Evolutionary conservation across 2,113 vertebrate species (phyloP), one percentile per base, ranked within the genome.

Genomic region (Chlamydotis undulata): DNA sequence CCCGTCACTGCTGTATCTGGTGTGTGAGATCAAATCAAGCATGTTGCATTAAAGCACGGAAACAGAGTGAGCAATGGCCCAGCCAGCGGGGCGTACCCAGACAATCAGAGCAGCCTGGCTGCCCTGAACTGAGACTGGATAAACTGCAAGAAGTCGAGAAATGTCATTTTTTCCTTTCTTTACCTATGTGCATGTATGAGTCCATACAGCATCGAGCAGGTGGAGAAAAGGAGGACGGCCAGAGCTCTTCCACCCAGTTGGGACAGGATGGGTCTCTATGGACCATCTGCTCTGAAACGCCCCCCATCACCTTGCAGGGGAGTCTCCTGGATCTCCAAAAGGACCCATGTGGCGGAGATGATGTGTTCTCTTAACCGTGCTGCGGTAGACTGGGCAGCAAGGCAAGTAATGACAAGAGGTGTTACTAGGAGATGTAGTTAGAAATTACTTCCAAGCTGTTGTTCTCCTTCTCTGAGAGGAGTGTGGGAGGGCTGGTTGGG

Each of bases 181-280:
- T 49, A 10, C 39, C 37, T 1, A 19, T 47, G 24, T 14, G 14
- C 0, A 0, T 10, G 33, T 31, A 15, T 8, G 61, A 76, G 67
- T 21, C 22, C 2, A 0, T 1, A 4, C 6, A 33, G 70, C 26
- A 25, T 15, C 0, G 1, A 39, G 39, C 9, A 7, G 24, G 19
- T 1, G 11, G 29, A 16, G 24, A 35, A 41, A 52, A 14, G 31
- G 33, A 71, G 21, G 19, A 31, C 60, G 52, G 22, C 4, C 41
- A 43, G 70, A 61, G 69, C 14, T 75, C 18, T 47, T 71, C 53
- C n/a, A 35, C 12, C 17, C 11, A 4, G 3, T 15, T 0, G 3
- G 25, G 39, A 28, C 67, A 74, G 53, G 53, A 61, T 53, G 52
- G 59, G 47, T 83, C 8, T 2, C 25, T 5, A 0, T 6, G 35